These are phyloP conservation scores for Mechanitis mazaeus DNA, from an alignment of 2,888 invertebrate genomes.

Conservation along the genomic window DNA sequence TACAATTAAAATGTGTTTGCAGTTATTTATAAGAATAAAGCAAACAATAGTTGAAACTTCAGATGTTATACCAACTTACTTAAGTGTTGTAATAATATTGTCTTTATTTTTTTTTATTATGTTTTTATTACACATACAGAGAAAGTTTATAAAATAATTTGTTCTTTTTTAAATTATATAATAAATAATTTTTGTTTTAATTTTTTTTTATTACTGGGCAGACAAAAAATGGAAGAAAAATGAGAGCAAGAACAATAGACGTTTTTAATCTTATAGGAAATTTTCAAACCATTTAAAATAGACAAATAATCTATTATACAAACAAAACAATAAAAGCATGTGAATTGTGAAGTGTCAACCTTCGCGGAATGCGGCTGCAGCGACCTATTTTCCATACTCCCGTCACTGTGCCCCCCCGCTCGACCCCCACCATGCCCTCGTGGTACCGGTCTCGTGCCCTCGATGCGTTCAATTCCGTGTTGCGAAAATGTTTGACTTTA, in stretches of 20 bases:
- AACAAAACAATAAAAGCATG: conserved; percentile 17
- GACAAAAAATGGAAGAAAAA: too few relatives aligned
- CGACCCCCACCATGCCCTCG: conserved; percentile 31
- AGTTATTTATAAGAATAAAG: neutral
- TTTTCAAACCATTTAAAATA: neutral
- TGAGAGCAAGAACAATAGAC: too few relatives aligned
- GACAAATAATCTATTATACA: neutral
- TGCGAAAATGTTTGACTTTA: conserved; percentile 41
- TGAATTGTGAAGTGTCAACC: conserved; percentile 51
- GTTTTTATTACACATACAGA: neutral
- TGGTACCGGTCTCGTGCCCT: conserved; percentile 64
- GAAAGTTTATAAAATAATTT: too few relatives aligned
- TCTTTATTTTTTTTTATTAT: conserved; percentile 1
- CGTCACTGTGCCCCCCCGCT: conserved; percentile 39
- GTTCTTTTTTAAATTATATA: too few relatives aligned
- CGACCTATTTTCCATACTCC: conserved; percentile 54
- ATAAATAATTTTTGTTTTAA: too few relatives aligned
- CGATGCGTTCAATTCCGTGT: conserved; percentile 60
- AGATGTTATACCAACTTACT: neutral
- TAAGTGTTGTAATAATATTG: neutral
- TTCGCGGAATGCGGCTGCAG: conserved; percentile 59
- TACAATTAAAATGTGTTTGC: neutral
- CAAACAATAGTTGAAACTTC: neutral
- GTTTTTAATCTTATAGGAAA: too few relatives aligned
- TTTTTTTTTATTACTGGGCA: too few relatives aligned